Base-by-base conservation (phyloP, 2,797 vertebrate species). In the Epinephelus awoara region DNA sequence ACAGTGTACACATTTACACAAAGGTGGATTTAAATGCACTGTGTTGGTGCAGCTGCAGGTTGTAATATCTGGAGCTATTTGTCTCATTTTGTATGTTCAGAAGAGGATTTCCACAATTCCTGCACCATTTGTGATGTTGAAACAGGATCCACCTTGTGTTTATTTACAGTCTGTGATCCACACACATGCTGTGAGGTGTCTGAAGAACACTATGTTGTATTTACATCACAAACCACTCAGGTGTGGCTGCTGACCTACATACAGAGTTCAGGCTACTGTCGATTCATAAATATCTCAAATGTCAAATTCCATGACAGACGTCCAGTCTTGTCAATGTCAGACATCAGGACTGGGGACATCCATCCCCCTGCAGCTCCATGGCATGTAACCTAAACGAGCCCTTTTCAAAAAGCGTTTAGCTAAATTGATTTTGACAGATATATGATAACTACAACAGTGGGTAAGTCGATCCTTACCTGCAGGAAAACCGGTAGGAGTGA, bases 381-480 rank as follows among this genome's bases (percentile, higher is more conserved):
- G 50, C 19, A 5, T 61, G 23, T 55, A 50, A 63, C 50, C 38
- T 10, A 58, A 64, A 29, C 1, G 0, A 6, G 12, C 52, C 10
- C 5, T 38, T 38, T 17, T 46, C 6, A 21, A 6, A 40, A 57
- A n/a, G 1, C 47, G 40, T 67, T 55, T 23, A 34, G 27, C 9
- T 23, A 34, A 61, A 49, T 65, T 9, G 44, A 18, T 62, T 70
- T 78, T 49, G 55, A 68, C 50, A 58, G 54, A 75, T 54, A 55
- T 55, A 19, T 67, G 29, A 29, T 54, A 47, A 61, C 21, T 21
- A 6, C n/a, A 23, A 55, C 23, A 29, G 18, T 51, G 3, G n/a
- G 85, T 83, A 88, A 89, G 42, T 47, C 69, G 85, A 86, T 83
- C 86, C 70, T 6, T n/a, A 11, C 9, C 40, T 56, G 25, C 2